Evolutionary conservation across 2,797 vertebrate species (phyloP), one percentile per base, ranked within the genome.

Genomic region (Erethizon dorsatum): DNA sequence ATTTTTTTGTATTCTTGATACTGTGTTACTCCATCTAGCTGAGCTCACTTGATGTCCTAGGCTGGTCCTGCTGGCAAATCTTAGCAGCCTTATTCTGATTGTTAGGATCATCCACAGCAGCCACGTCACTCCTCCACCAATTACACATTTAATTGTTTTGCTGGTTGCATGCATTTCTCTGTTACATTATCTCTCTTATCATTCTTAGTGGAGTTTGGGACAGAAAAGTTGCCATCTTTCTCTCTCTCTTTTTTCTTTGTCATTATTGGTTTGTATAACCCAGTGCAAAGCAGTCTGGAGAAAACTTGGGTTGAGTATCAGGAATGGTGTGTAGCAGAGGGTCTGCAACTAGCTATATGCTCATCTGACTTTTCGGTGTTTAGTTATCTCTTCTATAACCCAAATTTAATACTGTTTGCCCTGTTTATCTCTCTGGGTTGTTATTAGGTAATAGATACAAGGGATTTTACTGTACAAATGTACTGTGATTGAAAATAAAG

Each of bases 401-500:
- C 33, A 52, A 71, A 87, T 31, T 47, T 96, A 95, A 69, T 78
- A 82, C 41, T 65, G 26, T 95, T 93, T 91, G 11, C 13, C 45
- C 41, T 71, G 7, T 41, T 80, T 84, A 91, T 45, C 83, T 91
- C 26, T 94, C 24, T 92, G 50, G 33, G 41, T 80, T 97, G 61
- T 90, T 37, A 84, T 57, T 54, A 86, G 12, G 79, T 83, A 94
- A 83, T 17, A 88, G n/a, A 88, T 61, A 61, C 2, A 41, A 96
- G 28, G n/a, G 96, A 79, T 93, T 96, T 94, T 52, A 71, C 4
- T 83, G 14, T 79, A 75, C 22, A 88, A 92, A 92, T 88, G 50
- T 90, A 82, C 73, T 85, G 59, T 78, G 85, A 69, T 88, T 75
- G 31, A 95, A 95, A 96, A 79, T 94, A 89, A 93, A 90, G 57